Percentiles rank a stretch among this genome's conserved stretches.
These are phyloP conservation scores for Sebastes kiyomatsui DNA, from an alignment of 2,797 vertebrate genomes.

Conservation along the genomic window DNA sequence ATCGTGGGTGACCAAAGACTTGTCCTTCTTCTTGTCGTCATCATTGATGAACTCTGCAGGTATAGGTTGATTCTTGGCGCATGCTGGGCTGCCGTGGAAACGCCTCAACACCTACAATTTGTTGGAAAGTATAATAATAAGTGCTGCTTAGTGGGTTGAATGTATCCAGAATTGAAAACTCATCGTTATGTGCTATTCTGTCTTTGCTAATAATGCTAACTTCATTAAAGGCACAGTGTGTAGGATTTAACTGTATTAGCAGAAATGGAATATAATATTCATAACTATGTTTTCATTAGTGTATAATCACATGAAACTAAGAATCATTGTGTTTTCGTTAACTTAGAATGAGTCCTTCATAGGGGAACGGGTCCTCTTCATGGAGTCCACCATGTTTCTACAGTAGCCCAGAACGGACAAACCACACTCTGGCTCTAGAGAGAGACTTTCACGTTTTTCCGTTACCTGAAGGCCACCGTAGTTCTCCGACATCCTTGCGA, in stretches of 20 bases:
- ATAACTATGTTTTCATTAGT: no score
- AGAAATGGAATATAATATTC: no score
- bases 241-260: no score
- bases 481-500: no score
- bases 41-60: slow-evolving; percentile 23
- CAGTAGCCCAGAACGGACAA: no score
- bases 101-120: slow-evolving; percentile 49
- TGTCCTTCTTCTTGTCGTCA: slow-evolving; percentile 12
- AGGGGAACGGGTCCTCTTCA: no score
- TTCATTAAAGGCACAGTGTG: background rate
- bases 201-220: background rate
- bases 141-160: background rate
- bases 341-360: no score
- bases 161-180: background rate
- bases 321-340: no score
- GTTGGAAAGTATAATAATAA: background rate
- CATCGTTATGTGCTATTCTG: background rate
- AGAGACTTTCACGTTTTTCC: no score
- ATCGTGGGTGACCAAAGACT: slow-evolving; percentile 57
- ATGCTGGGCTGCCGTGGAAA: slow-evolving; percentile 60
- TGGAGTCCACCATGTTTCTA: rapidly evolving
- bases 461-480: no score
- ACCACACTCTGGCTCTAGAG: no score
- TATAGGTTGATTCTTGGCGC: slow-evolving; percentile 26
- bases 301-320: no score